Evolutionary conservation across 2,797 vertebrate species (phyloP).

Genomic region (Molossus molossus): DNA sequence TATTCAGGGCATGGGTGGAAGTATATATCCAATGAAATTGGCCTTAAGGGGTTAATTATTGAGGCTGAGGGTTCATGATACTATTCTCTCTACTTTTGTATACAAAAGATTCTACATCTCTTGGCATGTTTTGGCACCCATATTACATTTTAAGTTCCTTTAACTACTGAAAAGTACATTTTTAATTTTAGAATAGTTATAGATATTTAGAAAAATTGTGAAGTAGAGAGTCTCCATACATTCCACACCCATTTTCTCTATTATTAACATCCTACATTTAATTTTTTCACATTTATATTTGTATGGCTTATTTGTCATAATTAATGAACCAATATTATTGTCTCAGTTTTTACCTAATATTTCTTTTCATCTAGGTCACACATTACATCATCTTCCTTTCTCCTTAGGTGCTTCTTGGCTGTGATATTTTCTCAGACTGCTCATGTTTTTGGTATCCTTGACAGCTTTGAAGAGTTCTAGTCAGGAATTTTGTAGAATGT

Average conservation of each 20-base stretch:
- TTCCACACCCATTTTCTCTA: too few relatives aligned
- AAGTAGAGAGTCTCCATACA: not conserved
- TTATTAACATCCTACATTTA: not conserved
- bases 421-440: not conserved
- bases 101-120: not conserved
- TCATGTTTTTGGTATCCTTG: not conserved
- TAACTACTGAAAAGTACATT: not conserved
- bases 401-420: not conserved
- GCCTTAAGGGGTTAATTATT: not conserved
- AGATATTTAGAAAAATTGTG: not conserved
- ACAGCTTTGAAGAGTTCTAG: not conserved
- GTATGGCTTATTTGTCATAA: not conserved
- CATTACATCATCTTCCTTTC: accelerated
- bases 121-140: not conserved
- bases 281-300: not conserved
- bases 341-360: not conserved
- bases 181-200: constrained; percentile 28
- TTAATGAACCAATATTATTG: not conserved
- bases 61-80: not conserved
- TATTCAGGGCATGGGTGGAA: not conserved
- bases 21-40: not conserved
- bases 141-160: constrained; percentile 12
- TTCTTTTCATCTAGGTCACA: not conserved
- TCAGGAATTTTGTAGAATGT: not conserved
- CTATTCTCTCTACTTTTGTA: not conserved